A percentile compares a stretch with the other conserved stretches of the same genome.
These are phyloP conservation scores for Sitobion miscanthi DNA, from an alignment of 1,140 invertebrate genomes.

Conservation along the genomic window DNA sequence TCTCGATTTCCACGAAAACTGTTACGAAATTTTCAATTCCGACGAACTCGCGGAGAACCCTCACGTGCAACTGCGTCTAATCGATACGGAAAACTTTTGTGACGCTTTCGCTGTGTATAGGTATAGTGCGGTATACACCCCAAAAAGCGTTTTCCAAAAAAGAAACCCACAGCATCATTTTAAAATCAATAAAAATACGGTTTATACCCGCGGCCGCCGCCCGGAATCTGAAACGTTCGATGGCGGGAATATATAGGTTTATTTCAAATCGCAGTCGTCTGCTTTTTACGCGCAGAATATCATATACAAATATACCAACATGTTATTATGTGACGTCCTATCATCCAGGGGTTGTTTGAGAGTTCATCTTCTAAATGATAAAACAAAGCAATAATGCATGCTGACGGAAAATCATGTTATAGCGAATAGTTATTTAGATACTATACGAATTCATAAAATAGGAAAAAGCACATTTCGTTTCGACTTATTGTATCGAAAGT, in stretches of 20 bases:
- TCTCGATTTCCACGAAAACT: neutral
- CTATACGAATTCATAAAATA: neutral
- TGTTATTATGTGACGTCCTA: neutral
- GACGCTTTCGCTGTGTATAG: neutral
- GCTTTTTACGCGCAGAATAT: neutral
- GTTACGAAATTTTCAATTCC: neutral
- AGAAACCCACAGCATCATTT: neutral
- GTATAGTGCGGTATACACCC: neutral
- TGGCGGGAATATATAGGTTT: neutral
- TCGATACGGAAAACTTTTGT: neutral
- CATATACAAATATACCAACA: neutral
- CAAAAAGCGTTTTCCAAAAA: slow-evolving; percentile 1
- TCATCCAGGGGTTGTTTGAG: too few relatives aligned
- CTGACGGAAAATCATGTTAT: neutral
- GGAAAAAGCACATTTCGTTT: too few relatives aligned
- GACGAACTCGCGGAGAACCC: neutral
- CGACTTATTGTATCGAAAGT: neutral
- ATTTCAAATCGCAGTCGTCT: neutral
- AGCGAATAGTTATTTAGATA: neutral
- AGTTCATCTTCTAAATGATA: neutral
- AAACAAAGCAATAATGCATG: neutral
- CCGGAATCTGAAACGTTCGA: neutral
- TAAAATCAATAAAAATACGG: neutral
- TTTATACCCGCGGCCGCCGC: neutral
- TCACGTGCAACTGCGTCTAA: neutral